Evolutionary conservation across 2,888 invertebrate species (phyloP).

Genomic region (Tetragnatha montana): DNA sequence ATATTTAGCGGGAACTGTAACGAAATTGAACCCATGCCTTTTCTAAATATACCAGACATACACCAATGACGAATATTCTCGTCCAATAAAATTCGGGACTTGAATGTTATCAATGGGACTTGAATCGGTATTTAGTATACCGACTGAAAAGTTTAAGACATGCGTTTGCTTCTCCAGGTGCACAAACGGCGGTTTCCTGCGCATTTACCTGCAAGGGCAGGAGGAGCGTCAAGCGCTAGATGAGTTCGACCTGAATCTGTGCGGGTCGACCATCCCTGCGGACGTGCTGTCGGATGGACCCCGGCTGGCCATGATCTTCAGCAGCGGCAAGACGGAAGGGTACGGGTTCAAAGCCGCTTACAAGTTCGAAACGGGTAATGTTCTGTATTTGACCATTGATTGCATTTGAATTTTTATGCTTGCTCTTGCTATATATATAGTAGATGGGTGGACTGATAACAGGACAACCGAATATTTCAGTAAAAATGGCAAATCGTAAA

Average conservation of each 20-base stretch:
- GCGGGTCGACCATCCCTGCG: slow-evolving; percentile 83
- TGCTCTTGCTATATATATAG: neutral
- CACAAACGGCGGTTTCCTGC: slow-evolving; percentile 60
- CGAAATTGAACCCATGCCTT: no score
- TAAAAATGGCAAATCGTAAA: no score
- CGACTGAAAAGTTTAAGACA: no score
- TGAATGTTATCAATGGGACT: no score
- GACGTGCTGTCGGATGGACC: slow-evolving; percentile 91
- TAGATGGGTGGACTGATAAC: neutral
- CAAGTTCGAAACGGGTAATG: slow-evolving; percentile 83
- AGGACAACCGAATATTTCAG: no score
- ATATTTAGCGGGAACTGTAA: no score
- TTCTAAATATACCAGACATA: no score
- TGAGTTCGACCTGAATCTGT: slow-evolving; percentile 93
- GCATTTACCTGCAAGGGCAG: slow-evolving; percentile 68
- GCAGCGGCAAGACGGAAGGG: slow-evolving; percentile 92
- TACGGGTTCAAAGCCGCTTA: slow-evolving; percentile 93
- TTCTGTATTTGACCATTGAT: no score
- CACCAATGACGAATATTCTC: no score
- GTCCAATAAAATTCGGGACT: no score
- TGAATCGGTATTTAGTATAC: no score
- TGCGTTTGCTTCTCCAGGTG: slow-evolving; percentile 23
- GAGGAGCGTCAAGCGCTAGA: slow-evolving; percentile 87
- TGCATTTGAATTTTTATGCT: neutral
- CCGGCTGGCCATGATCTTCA: slow-evolving; percentile 94